Percentiles rank a stretch among this genome's conserved stretches.
Evolutionary conservation across 2,888 invertebrate genomes (phyloP).

Genomic region (Chrysopilus asiliformis): DNA sequence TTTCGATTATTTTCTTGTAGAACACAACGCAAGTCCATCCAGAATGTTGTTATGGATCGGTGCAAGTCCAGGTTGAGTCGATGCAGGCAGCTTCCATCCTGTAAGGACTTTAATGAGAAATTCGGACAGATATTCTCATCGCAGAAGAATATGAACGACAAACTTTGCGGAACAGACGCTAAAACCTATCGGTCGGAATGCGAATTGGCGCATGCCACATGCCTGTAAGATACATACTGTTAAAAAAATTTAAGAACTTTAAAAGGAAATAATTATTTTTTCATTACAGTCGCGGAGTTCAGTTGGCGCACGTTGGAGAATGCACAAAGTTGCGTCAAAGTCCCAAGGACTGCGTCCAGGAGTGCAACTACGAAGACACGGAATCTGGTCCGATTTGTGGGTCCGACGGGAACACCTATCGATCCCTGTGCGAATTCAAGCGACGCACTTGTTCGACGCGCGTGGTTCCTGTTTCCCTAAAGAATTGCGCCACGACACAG

Average conservation of each 20-base stretch:
- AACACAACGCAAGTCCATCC: conserved; percentile 32
- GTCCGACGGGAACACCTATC: conserved; percentile 80
- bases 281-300: conserved; percentile 59
- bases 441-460: conserved; percentile 73
- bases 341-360: conserved; percentile 42
- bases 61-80: conserved; percentile 60
- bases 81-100: conserved; percentile 60
- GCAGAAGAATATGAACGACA: conserved; percentile 51
- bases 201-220: conserved; percentile 67
- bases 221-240: conserved; percentile 60
- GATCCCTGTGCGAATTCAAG: conserved; percentile 72
- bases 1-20: conserved; percentile 19
- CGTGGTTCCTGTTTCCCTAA: conserved; percentile 67
- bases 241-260: conserved; percentile 1
- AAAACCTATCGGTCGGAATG: conserved; percentile 74
- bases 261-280: conserved; percentile 3
- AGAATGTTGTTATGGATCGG: conserved; percentile 51
- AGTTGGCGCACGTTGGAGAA: conserved; percentile 77
- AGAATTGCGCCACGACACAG: conserved; percentile 76
- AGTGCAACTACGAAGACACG: conserved; percentile 43
- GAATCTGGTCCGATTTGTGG: conserved; percentile 68
- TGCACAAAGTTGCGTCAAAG: conserved; percentile 52
- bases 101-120: conserved; percentile 37
- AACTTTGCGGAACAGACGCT: conserved; percentile 83
- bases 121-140: conserved; percentile 40